These are phyloP conservation scores for Darevskia nairensis DNA, from an alignment of 2,797 vertebrate genomes.

Conservation along the genomic window DNA sequence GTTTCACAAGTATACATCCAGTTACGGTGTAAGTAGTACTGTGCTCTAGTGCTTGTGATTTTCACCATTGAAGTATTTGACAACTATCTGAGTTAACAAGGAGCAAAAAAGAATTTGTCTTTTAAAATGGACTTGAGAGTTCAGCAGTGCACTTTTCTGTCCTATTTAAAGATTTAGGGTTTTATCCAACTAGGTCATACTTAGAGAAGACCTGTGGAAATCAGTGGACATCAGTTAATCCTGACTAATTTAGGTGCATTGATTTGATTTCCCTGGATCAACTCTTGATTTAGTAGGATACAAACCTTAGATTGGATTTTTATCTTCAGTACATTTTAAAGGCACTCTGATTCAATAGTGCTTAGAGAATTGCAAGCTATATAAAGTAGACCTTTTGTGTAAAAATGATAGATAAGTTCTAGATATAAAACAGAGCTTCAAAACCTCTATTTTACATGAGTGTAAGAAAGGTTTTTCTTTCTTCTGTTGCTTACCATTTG, in stretches of 20 bases:
- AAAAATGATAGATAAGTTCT: neutral
- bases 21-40: neutral
- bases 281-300: too few relatives aligned
- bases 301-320: neutral
- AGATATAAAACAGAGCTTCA: neutral
- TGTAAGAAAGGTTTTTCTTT: neutral
- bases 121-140: neutral
- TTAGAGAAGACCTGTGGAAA: too few relatives aligned
- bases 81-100: neutral
- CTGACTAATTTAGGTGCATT: too few relatives aligned
- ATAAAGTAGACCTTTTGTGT: neutral
- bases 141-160: neutral
- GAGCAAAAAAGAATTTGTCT: neutral
- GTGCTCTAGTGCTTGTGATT: neutral
- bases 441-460: neutral
- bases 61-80: neutral
- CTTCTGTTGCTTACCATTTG: neutral
- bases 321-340: neutral
- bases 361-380: neutral
- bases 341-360: neutral
- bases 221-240: too few relatives aligned
- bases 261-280: too few relatives aligned
- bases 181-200: neutral
- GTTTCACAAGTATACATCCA: constrained; percentile 20
- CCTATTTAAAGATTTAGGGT: neutral